Conservation (phyloP, 2,113 vertebrate genomes). For the Sterrhoptilus dennistouni region DNA sequence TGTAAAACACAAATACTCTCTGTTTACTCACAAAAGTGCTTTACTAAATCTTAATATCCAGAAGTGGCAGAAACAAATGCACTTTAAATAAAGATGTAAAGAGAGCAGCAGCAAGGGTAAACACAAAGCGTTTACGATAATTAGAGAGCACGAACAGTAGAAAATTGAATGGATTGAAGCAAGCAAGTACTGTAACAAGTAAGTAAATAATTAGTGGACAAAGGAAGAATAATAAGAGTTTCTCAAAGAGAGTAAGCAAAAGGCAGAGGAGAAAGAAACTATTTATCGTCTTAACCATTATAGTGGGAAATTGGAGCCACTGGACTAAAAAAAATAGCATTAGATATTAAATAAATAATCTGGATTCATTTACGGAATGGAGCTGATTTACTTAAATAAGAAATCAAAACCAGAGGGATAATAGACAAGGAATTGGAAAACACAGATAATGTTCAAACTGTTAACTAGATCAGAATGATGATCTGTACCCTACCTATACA, state of each 20-base stretch:
- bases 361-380: not conserved
- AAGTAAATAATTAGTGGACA: slow-evolving; percentile 8
- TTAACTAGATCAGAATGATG: not conserved
- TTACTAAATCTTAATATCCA: slow-evolving; percentile 39
- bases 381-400: slow-evolving; percentile 27
- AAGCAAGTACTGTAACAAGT: not conserved
- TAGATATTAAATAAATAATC: not conserved
- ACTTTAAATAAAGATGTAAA: slow-evolving; percentile 15
- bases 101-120: not conserved
- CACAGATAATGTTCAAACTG: not conserved
- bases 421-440: not conserved
- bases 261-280: not conserved
- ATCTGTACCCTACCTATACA: not conserved
- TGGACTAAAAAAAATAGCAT: not conserved
- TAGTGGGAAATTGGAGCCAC: not conserved
- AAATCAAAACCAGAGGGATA: not conserved
- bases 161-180: slow-evolving; percentile 7
- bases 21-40: not conserved
- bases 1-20: slow-evolving; percentile 17
- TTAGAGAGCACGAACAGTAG: not conserved
- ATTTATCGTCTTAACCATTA: slow-evolving; percentile 4
- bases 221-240: not conserved
- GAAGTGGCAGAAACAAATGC: not conserved
- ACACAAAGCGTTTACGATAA: not conserved
- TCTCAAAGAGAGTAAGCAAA: not conserved